Evolutionary conservation across 1,140 invertebrate genomes (phyloP), one percentile per base, ranked within the genome.

Genomic region (Papilio glaucus): DNA sequence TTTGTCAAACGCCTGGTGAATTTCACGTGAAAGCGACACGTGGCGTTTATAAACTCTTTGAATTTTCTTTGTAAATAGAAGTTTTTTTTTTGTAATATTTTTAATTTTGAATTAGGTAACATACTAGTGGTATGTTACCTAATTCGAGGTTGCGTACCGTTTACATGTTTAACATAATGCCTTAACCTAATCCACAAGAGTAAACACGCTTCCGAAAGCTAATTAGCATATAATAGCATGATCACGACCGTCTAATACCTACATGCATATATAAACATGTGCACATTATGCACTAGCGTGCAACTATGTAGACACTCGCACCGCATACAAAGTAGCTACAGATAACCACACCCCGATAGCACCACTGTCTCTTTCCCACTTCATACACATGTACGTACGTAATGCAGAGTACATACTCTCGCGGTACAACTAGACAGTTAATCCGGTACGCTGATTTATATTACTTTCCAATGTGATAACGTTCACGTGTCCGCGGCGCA

Each of bases 271-370:
- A 71, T 78, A 77, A 73, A 72, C 74, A 76, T 73, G 76, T 72
- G 82, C 80, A 79, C 78, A 80, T 80, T 81, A 85, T 83, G 78
- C 84, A 77, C 75, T 87, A 73, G 83, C 84, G 80, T 89, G 87
- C 85, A 86, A 75, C 78, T 84, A 86, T 88, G 77, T 83, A 84
- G 77, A 72, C 78, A 73, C 75, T 74, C 73, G 81, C 77, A 80
- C 72, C 81, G 87, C 81, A 90, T 88, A 90, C 83, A 85, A 87
- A 89, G 85, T 86, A 88, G 81, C 73, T 77, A 74, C 78, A 85
- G 85, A 87, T 89, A 90, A 83, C 90, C 90, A 91, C 90, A 91
- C 90, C 90, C 90, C 82, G 85, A 86, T 86, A 82, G 85, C 70
- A 72, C 62, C 69, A 71, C 76, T 73, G 77, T 88, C 88, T 86